Percentiles rank a stretch among this genome's conserved stretches.
phyloP scores from a whole-genome alignment of 2,797 vertebrate species.

The Rhinichthys osculus region DNA sequence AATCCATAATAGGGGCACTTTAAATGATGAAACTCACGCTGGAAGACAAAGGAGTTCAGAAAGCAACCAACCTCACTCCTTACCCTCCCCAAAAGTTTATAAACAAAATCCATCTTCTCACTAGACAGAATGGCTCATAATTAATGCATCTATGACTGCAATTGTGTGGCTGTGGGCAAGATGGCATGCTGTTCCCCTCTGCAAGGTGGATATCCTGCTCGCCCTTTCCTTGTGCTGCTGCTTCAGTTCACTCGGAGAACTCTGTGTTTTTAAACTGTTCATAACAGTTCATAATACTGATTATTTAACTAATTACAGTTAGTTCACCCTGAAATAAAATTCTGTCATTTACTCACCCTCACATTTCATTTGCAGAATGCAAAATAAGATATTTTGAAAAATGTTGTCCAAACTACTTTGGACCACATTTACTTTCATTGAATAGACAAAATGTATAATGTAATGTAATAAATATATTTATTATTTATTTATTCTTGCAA shows the following conservation, averaged over 20 bases:
- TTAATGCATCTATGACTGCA: conserved; percentile 44
- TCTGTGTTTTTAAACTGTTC: neutral
- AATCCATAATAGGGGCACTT: no score
- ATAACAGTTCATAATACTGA: neutral
- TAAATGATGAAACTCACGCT: conserved; percentile 5
- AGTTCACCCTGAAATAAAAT: neutral
- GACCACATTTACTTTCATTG: neutral
- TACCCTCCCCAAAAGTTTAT: neutral
- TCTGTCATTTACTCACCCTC: neutral
- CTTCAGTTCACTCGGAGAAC: neutral
- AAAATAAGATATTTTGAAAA: neutral
- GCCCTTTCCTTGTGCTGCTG: neutral
- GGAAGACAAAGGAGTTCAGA: neutral
- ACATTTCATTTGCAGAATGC: neutral
- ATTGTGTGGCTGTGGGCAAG: conserved; percentile 7
- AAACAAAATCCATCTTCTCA: conserved; percentile 23
- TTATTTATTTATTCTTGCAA: neutral
- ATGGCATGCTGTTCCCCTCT: conserved; percentile 7
- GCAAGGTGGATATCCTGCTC: neutral
- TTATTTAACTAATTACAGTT: neutral
- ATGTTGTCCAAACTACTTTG: neutral
- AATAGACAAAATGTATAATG: no score
- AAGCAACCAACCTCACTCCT: neutral
- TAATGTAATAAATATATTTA: no score
- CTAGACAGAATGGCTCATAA: conserved; percentile 53